phyloP scores from a whole-genome alignment of 2,797 vertebrate species.

The Tokudaia muenninki region DNA sequence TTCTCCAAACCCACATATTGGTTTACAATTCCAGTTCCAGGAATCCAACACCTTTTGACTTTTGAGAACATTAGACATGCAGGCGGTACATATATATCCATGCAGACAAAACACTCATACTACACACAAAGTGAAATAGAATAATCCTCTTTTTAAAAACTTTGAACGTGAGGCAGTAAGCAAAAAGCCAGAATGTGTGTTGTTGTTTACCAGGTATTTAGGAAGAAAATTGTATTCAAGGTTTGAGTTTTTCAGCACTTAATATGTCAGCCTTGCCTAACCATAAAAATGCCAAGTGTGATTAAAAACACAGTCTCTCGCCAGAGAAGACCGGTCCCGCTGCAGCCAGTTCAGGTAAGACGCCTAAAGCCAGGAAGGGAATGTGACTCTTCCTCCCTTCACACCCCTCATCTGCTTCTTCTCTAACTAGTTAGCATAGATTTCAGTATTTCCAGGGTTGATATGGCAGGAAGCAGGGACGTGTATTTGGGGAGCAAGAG shows the following conservation, averaged over 20 bases:
- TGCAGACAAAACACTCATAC: background rate
- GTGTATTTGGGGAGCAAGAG: too few species aligned
- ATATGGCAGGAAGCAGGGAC: background rate
- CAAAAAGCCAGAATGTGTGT: background rate
- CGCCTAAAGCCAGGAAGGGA: background rate
- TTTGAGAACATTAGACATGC: background rate
- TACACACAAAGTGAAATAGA: background rate
- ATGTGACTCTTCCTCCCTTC: background rate
- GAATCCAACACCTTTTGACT: background rate
- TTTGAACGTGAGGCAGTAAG: background rate
- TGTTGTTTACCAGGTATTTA: background rate
- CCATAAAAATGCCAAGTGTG: slow-evolving; percentile 13
- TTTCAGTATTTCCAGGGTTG: background rate
- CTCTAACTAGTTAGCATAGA: background rate
- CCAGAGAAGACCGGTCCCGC: background rate
- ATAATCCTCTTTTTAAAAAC: background rate
- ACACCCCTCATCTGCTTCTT: background rate
- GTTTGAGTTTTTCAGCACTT: slow-evolving; percentile 30
- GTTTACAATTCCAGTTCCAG: background rate
- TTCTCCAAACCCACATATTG: background rate
- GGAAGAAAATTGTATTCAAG: background rate
- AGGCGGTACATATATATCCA: accelerated
- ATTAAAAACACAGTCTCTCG: slow-evolving; percentile 42
- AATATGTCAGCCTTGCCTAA: background rate
- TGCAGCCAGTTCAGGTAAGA: background rate